Conservation (phyloP, 2,113 vertebrate species). For the Anseranas semipalmata region DNA sequence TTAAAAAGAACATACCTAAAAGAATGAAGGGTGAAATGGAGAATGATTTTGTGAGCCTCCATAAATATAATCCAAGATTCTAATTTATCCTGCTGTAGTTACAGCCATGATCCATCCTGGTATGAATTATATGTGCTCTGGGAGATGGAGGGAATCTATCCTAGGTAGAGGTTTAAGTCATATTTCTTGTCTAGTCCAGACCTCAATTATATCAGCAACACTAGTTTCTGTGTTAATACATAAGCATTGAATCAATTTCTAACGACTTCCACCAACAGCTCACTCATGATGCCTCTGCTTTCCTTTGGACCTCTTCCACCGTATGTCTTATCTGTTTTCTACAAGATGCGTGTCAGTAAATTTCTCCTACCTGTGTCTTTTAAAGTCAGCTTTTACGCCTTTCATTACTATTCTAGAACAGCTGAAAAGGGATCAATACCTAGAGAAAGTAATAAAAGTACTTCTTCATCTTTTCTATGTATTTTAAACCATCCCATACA, state of each 20-base stretch:
- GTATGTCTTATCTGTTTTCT: fast-evolving
- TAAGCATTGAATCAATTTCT: neutral
- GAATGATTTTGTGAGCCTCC: neutral
- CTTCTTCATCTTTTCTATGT: neutral
- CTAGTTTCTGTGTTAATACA: neutral
- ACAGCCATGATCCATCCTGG: neutral
- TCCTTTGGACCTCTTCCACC: neutral
- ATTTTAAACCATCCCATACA: neutral
- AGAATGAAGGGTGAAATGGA: neutral
- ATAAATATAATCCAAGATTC: neutral
- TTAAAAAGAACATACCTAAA: neutral
- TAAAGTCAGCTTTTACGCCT: neutral
- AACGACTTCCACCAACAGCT: neutral
- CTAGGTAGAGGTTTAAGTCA: neutral
- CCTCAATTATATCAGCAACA: neutral
- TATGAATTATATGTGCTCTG: neutral
- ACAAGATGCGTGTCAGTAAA: fast-evolving
- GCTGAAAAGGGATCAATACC: neutral
- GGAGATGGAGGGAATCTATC: neutral
- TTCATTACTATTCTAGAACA: neutral
- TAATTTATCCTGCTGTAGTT: neutral
- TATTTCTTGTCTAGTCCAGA: neutral
- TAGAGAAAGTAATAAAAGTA: neutral
- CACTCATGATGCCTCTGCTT: neutral
- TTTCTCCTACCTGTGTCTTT: neutral